Evolutionary conservation across 2,888 invertebrate genomes (phyloP).

Genomic region (Copidosoma aretas): DNA sequence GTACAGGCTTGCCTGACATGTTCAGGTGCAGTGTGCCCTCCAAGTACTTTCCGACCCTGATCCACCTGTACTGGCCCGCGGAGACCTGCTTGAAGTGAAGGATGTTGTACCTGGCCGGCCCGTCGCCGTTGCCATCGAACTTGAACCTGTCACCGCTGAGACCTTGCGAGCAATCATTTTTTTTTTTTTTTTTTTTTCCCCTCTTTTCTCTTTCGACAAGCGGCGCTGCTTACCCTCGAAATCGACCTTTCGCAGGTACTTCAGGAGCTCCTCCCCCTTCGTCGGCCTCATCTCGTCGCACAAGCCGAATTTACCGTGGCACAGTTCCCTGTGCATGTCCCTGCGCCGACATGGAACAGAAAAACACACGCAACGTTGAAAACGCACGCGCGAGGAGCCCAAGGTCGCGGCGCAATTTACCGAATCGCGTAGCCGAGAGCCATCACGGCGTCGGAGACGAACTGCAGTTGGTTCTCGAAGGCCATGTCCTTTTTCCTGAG

Average conservation of each 20-base stretch:
- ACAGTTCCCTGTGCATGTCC: slow-evolving; percentile 86
- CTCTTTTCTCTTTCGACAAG: background rate
- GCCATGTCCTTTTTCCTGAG: slow-evolving; percentile 79
- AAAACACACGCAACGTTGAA: too few species aligned
- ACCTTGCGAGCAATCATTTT: slow-evolving; percentile 65
- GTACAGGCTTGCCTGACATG: slow-evolving; percentile 74
- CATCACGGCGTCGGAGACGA: slow-evolving; percentile 95
- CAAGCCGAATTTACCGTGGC: slow-evolving; percentile 76
- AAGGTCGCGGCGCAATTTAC: slow-evolving; percentile 62
- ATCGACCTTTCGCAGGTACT: slow-evolving; percentile 83
- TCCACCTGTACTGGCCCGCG: slow-evolving; percentile 80
- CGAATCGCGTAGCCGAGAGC: slow-evolving; percentile 89
- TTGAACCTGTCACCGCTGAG: slow-evolving; percentile 87
- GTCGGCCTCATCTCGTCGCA: slow-evolving; percentile 91
- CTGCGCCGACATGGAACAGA: slow-evolving; percentile 63
- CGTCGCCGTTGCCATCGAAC: slow-evolving; percentile 90
- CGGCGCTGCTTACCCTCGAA: slow-evolving; percentile 74
- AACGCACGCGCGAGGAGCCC: too few species aligned
- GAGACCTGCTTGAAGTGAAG: slow-evolving; percentile 89
- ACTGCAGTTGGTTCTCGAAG: slow-evolving; percentile 93
- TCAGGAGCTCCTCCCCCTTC: slow-evolving; percentile 83
- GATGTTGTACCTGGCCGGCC: slow-evolving; percentile 93
- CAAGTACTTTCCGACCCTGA: slow-evolving; percentile 85
- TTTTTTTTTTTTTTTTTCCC: background rate
- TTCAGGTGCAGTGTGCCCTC: slow-evolving; percentile 82